Evolutionary conservation across 1,140 invertebrate genomes (phyloP).

Genomic region (Caerostris extrusa): DNA sequence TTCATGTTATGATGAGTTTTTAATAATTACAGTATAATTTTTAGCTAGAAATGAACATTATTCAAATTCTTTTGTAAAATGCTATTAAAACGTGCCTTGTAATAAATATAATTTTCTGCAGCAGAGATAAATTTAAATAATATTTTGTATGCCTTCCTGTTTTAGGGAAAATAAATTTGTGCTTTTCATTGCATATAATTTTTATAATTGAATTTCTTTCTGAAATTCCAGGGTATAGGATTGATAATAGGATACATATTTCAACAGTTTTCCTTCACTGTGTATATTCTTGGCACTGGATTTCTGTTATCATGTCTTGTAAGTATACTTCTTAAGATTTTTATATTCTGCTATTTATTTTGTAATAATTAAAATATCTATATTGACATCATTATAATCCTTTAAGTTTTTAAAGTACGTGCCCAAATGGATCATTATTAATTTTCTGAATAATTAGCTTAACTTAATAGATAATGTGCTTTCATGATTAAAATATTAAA

Average conservation of each 20-base stretch:
- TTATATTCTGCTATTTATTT: not conserved
- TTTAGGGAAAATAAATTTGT: too few species aligned
- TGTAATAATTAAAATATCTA: not conserved
- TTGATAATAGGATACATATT: slow-evolving; percentile 95
- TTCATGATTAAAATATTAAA: not conserved
- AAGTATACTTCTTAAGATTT: slow-evolving; percentile 80
- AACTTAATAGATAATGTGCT: not conserved
- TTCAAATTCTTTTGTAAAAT: too few species aligned
- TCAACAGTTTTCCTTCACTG: slow-evolving; percentile 97
- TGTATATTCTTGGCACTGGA: slow-evolving; percentile 95
- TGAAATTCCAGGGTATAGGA: slow-evolving; percentile 86
- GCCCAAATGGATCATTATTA: too few species aligned
- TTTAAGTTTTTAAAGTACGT: not conserved
- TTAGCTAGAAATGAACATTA: too few species aligned
- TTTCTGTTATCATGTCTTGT: slow-evolving; percentile 92
- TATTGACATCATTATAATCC: not conserved
- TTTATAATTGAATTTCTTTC: too few species aligned
- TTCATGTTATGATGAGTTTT: too few species aligned
- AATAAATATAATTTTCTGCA: too few species aligned
- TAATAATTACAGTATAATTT: too few species aligned
- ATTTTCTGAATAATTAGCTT: not conserved
- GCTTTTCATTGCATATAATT: too few species aligned
- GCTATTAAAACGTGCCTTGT: too few species aligned
- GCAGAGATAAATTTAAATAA: too few species aligned
- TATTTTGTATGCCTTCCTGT: too few species aligned